These are phyloP conservation scores for Phocides pigmalion DNA, from an alignment of 1,140 invertebrate species.

Conservation along the genomic window DNA sequence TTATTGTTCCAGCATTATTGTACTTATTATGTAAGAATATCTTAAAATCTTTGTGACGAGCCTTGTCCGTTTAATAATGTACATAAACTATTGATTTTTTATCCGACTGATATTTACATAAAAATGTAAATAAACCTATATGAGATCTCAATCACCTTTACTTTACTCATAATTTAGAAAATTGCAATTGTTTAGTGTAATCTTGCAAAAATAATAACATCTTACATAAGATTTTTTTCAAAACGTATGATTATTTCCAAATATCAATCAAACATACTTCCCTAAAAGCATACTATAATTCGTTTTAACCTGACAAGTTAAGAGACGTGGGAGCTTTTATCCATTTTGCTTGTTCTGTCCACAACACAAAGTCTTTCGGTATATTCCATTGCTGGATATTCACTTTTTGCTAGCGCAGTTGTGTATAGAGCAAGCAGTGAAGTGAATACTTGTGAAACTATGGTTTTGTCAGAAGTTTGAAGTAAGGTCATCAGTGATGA, in stretches of 20 bases:
- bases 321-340: background rate
- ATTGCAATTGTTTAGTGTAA: too few species aligned
- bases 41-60: too few species aligned
- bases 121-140: too few species aligned
- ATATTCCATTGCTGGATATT: background rate
- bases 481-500: conserved; percentile 9
- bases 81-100: too few species aligned
- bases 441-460: background rate
- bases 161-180: too few species aligned
- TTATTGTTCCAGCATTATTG: background rate
- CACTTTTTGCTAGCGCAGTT: background rate
- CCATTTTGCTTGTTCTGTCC: background rate
- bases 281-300: background rate
- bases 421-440: background rate
- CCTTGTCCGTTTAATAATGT: too few species aligned
- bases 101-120: too few species aligned
- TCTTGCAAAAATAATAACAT: too few species aligned
- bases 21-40: too few species aligned
- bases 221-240: too few species aligned
- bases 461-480: background rate
- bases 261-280: conserved; percentile 5
- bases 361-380: background rate
- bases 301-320: conserved; percentile 6
- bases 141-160: too few species aligned
- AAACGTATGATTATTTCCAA: too few species aligned